Conservation (phyloP, 2,888 invertebrate species). For the Parnassius smintheus region DNA sequence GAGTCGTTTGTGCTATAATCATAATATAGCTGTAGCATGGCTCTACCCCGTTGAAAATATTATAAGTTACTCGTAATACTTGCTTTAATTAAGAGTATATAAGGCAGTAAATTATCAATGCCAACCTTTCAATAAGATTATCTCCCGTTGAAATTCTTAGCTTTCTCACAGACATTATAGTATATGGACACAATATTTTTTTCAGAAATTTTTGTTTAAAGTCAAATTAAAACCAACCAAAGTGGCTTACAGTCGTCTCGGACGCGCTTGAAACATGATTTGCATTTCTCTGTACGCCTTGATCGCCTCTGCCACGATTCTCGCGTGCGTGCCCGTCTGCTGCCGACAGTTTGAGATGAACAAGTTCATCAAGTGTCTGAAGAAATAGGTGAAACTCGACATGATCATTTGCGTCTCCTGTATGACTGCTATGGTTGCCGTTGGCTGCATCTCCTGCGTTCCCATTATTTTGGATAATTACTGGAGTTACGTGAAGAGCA, state of each 20-base stretch:
- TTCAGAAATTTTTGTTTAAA: slow-evolving; percentile 12
- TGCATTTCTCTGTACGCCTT: slow-evolving; percentile 67
- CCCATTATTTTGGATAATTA: slow-evolving; percentile 49
- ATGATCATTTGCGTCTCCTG: slow-evolving; percentile 58
- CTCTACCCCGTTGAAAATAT: too few species aligned
- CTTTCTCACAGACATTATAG: not conserved
- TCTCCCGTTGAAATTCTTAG: too few species aligned
- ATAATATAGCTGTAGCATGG: too few species aligned
- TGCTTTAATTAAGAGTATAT: too few species aligned
- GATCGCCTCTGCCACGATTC: slow-evolving; percentile 62
- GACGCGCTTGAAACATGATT: slow-evolving; percentile 57
- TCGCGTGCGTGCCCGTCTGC: slow-evolving; percentile 68
- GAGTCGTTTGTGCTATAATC: too few species aligned
- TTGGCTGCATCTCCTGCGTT: slow-evolving; percentile 48
- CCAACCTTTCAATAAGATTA: too few species aligned
- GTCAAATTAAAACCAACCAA: slow-evolving; percentile 3
- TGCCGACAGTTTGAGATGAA: slow-evolving; percentile 54
- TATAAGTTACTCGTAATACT: too few species aligned
- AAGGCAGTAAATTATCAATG: too few species aligned
- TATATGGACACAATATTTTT: not conserved
- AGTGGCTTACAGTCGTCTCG: slow-evolving; percentile 17
- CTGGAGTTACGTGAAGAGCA: slow-evolving; percentile 40
- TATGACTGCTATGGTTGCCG: slow-evolving; percentile 49
- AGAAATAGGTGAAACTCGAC: slow-evolving; percentile 41
- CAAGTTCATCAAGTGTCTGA: slow-evolving; percentile 57